Percentiles rank a stretch among this genome's conserved stretches.
Conservation (phyloP, 1,140 invertebrate genomes). For the Eriosoma lanigerum region DNA sequence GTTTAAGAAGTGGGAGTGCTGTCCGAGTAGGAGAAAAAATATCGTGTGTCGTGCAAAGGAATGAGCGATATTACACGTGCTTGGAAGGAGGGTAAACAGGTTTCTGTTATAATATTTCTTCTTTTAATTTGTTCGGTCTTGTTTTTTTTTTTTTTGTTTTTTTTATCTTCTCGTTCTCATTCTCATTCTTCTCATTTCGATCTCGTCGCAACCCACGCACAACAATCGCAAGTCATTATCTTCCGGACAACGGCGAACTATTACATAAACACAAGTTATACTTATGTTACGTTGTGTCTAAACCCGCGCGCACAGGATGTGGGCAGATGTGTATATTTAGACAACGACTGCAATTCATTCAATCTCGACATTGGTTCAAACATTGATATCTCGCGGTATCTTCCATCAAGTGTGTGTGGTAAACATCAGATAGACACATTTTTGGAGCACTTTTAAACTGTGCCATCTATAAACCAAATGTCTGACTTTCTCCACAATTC, state of each 20-base stretch:
- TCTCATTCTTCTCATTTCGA: background rate
- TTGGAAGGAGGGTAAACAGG: slow-evolving; percentile 12
- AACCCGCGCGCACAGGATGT: slow-evolving; percentile 2
- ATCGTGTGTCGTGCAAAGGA: slow-evolving; percentile 10
- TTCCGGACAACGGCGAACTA: background rate
- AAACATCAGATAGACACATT: no score
- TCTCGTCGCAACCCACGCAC: slow-evolving; percentile 16
- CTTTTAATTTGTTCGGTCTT: background rate
- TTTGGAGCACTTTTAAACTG: no score
- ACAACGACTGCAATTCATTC: no score
- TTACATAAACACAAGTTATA: slow-evolving; percentile 19
- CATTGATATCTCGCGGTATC: no score
- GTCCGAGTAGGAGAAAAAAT: slow-evolving; percentile 15
- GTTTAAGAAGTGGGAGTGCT: background rate
- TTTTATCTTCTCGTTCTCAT: no score
- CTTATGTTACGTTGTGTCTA: no score
- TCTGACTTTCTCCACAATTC: no score
- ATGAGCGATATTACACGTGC: background rate
- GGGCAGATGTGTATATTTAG: no score
- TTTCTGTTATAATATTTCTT: background rate
- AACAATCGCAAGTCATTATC: background rate
- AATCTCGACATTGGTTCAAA: no score
- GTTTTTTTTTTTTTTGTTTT: no score
- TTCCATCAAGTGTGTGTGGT: no score
- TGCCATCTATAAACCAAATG: no score